Base-by-base conservation (phyloP, 2,888 invertebrate species). In the Monochamus alternatus region DNA sequence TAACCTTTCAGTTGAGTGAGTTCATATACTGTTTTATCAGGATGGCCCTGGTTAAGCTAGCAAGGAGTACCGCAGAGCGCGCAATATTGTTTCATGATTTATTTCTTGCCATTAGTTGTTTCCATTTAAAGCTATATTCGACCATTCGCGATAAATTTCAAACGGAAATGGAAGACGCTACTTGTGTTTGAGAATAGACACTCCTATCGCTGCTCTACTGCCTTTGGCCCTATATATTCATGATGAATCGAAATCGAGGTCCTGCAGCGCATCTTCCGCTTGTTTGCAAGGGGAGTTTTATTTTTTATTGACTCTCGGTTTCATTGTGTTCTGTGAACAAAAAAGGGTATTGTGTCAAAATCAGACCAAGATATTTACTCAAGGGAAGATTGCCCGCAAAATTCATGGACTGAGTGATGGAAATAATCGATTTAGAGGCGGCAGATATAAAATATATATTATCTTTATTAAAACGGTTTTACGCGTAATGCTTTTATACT, bases 21-120 rank as follows among this genome's bases (percentile, higher is more conserved):
- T 78, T 77, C 73, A 75, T 81, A 81, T 76, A 81, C 83, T 83
- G 82, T 82, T 84, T 85, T 84, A 85, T 84, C 84, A 77, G 77
- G 75, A 79, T 75, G 69, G 72, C 51, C 71, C 69, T 76, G 70
- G 77, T 74, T 66, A 75, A 81, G 79, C 81, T 72, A 75, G 78
- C 47, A 38, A 58, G 63, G 38, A 58, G 66, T 68, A 72, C 64
- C 72, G 62, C 65, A 65, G 63, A 77, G 80, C 81, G 80, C 81
- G 78, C 82, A 82, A 84, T 85, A 85, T 85, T 85, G 83, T 82
- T 81, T 80, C 81, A 83, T 86, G 85, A 86, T 86, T 85, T 86
- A 86, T 86, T 82, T 80, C 81, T 82, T 80, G 80, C 85, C 82
- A 84, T 85, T 86, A 85, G 85, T 84, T 85, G 83, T 85, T 84